Evolutionary conservation across 2,888 invertebrate species (phyloP), one percentile per base, ranked within the genome.

Genomic region (Xanthorhoe spadicearia): DNA sequence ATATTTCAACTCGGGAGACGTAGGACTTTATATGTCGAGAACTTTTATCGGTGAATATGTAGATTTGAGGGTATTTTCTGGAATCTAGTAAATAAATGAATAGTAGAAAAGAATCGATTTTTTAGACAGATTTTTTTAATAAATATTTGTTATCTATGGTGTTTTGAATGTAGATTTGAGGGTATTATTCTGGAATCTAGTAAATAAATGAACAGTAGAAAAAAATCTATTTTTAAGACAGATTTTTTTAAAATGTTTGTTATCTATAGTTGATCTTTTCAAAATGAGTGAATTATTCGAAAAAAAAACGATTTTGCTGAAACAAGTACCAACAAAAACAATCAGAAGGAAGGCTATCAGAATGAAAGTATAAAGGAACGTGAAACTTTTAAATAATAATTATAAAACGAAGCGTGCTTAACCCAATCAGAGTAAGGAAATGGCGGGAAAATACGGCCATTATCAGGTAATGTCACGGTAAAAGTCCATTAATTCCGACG

Each of bases 401-500:
- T 58, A 58, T 32, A 32, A 32, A 66, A 66, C 62, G 43, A 61
- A 49, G 65, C 69, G 65, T 68, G 71, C 68, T 66, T 62, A 64
- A 53, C 57, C 69, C 55, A 69, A 66, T 69, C 63, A 53, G 60
- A 51, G 50, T 60, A 59, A 64, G 65, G 60, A 69, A 69, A 69
- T 69, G 64, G 69, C 61, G 67, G 67, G 57, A 68, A 71, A 69
- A 71, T 71, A 69, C 66, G 66, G 56, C 69, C 60, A 69, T 72
- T 72, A 69, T 69, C 69, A 68, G 64, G 65, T 69, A 66, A 69
- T 69, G 69, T 69, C 69, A 67, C 67, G 68, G 64, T 69, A 69
- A 65, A 69, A 69, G 58, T 56, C 62, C 61, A 71, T 67, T 69
- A 71, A 65, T 67, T 58, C 57, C 38, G 48, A 64, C 48, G 62